Evolutionary conservation across 2,888 invertebrate species (phyloP), one percentile per base, ranked within the genome.

Genomic region (Oxyteleia sp.): DNA sequence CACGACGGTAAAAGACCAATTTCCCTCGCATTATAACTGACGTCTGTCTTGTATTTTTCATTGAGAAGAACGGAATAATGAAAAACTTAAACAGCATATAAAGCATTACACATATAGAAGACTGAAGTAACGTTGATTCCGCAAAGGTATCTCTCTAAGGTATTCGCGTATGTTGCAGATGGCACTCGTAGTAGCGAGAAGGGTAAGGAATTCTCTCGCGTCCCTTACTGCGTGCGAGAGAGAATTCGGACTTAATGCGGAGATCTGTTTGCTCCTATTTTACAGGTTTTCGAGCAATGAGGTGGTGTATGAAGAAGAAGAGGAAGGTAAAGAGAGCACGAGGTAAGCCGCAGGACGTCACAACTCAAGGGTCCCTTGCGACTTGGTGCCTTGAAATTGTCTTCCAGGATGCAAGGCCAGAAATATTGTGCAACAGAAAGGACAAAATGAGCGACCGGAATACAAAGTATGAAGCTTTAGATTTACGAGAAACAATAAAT

Each of bases 211-310:
- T 69, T 74, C 72, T 53, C 79, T 71, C 51, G 41, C 57, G 66
- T 80, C 72, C 79, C 80, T 69, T 82, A 76, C 71, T 80, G 82
- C 79, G 81, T 81, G 82, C 55, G 35, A 81, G 57, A 41, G 63
- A 61, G 68, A 80, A 78, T 76, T 81, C 64, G 84, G 84, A 82
- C 82, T 85, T 80, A 85, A 85, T 82, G 74, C 81, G 47, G 69
- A 74, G 85, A 86, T 83, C 75, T 82, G 86, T 87, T 88, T 89
- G 88, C 88, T 87, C 85, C 86, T 82, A 84, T 86, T 88, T 88
- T 87, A 83, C 88, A 87, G 87, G 76, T 88, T 88, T 86, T 86
- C 85, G 80, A 82, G 82, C 89, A 84, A 88, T 87, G 87, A 85
- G 68, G 49, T 64, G 55, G 69, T 57, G 69, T 43, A 69, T 38